Evolutionary conservation across 2,797 vertebrate genomes (phyloP), one percentile per base, ranked within the genome.

Genomic region (Thaleichthys pacificus): DNA sequence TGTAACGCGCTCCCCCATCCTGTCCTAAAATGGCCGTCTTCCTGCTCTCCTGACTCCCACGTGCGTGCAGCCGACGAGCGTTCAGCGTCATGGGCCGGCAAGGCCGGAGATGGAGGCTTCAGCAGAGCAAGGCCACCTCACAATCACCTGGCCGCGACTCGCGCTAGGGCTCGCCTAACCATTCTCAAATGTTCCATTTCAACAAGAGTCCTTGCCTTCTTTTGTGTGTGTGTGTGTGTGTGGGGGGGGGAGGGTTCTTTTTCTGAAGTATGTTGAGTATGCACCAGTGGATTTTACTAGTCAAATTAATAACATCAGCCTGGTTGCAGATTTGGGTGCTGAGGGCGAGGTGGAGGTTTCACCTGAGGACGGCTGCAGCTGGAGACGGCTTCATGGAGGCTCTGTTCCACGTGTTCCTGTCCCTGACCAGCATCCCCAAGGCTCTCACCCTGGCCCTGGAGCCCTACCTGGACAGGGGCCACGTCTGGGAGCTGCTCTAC

Each of bases 401-500:
- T 72, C 81, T 97, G 82, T 95, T 98, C 80, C 91, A 91, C 49
- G 72, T 97, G 47, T 87, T 97, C 66, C 93, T 89, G 77, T 89
- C 88, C 68, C 92, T 96, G 75, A 94, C 84, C 85, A 86, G 91
- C 57, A 88, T 93, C 80, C 96, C 96, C 60, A 92, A 91, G 86
- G 94, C 92, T 80, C 94, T 99, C 84, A 93, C 91, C 84, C 83
- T 81, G 73, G 92, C 93, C 77, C 91, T 98, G 82, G 91, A 96
- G 73, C 90, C 85, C 47, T 96, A 95, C 86, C 90, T 98, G 84
- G 96, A 98, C 89, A 88, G 89, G 80, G 88, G 91, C 63, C 88
- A 92, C 15, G 77, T 97, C 67, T 98, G 96, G 97, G 91, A 94
- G 70, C 91, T 86, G 83, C 92, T 98, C 72, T 94, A 86, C 89